phyloP scores from a whole-genome alignment of 92 coral and sea anemone genomes.

The Epizoanthus stellaris region DNA sequence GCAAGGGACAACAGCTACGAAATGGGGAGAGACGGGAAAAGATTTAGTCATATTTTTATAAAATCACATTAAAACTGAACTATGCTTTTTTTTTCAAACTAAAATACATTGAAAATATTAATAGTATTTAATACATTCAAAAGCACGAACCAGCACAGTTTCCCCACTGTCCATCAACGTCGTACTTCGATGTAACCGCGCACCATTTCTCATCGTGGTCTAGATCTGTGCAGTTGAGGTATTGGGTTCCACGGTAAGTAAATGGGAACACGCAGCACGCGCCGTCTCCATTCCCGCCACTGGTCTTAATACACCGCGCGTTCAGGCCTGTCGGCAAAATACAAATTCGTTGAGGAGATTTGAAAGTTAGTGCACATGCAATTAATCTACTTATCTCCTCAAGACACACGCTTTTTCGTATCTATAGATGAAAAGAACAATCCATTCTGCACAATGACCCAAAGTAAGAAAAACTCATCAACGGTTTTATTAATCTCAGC shows the following conservation, averaged over 20 bases:
- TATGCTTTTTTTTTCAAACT: no score
- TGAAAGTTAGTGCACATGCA: background rate
- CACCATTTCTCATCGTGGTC: slow-evolving; percentile 93
- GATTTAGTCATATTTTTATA: no score
- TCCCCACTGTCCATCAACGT: slow-evolving; percentile 96
- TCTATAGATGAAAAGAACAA: background rate
- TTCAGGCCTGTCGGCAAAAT: slow-evolving; percentile 64
- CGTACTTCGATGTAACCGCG: slow-evolving; percentile 88
- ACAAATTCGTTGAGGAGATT: background rate
- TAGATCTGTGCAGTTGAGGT: slow-evolving; percentile 79
- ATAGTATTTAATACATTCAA: no score
- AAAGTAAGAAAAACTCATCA: no score
- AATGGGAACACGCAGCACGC: slow-evolving; percentile 96
- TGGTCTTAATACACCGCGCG: slow-evolving; percentile 81
- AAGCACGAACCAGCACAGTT: slow-evolving; percentile 79
- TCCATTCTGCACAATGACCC: no score
- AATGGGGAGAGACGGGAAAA: background rate
- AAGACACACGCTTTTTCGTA: background rate
- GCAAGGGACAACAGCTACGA: background rate
- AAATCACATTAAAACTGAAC: no score
- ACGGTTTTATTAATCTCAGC: no score
- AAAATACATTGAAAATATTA: no score
- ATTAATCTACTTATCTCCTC: background rate
- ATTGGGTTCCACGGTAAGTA: slow-evolving; percentile 84
- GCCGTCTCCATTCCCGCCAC: slow-evolving; percentile 74